A percentile compares a stretch with the other conserved stretches of the same genome.
These are phyloP conservation scores for Irena cyanogastra DNA, from an alignment of 2,113 vertebrate genomes.

Conservation along the genomic window DNA sequence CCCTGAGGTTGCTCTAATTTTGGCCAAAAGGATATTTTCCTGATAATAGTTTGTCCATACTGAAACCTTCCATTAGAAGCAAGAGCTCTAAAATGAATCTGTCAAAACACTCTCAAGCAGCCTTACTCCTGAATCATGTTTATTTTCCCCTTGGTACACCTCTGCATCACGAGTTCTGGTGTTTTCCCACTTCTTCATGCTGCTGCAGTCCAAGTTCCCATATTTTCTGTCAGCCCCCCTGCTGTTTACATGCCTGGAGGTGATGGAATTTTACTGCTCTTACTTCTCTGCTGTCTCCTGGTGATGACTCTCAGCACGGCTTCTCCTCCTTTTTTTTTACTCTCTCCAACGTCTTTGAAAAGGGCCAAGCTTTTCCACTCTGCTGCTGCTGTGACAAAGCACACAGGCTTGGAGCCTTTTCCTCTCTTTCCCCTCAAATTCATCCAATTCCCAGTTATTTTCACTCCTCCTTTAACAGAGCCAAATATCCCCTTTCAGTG, in stretches of 20 bases:
- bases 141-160: conserved; percentile 3
- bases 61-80: neutral
- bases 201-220: neutral
- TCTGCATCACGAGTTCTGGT: neutral
- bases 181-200: neutral
- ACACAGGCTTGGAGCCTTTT: rapidly evolving
- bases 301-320: neutral
- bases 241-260: neutral
- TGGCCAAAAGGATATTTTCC: neutral
- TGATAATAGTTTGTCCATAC: neutral
- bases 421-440: neutral
- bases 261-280: neutral
- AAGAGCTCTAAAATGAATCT: neutral
- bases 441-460: neutral
- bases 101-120: neutral
- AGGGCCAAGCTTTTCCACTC: neutral
- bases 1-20: neutral
- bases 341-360: neutral
- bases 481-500: neutral
- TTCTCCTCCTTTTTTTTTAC: neutral
- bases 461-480: neutral
- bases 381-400: neutral
- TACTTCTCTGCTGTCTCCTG: neutral
- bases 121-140: neutral
- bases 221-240: neutral